A percentile compares a stretch with the other conserved stretches of the same genome.
Evolutionary conservation across 2,797 vertebrate species (phyloP).

Genomic region (Chiropotes sagulatus): DNA sequence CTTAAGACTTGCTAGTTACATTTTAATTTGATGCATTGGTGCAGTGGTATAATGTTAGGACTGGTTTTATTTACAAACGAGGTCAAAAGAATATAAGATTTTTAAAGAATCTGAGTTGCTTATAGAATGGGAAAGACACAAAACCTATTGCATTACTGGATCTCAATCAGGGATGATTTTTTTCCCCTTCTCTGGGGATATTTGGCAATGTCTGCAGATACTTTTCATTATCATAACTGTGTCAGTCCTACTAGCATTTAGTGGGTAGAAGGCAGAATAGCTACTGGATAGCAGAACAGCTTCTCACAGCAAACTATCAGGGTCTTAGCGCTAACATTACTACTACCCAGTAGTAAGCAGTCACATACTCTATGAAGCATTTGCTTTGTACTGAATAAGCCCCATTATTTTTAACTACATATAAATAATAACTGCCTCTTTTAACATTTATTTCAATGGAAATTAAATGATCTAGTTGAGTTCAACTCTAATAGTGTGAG

Average conservation of each 20-base stretch:
- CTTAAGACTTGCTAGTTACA: conserved; percentile 48
- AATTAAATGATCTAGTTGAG: background rate
- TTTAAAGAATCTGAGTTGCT: background rate
- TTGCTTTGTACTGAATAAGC: background rate
- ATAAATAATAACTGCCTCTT: background rate
- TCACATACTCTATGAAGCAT: background rate
- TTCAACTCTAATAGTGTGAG: background rate
- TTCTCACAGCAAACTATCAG: background rate
- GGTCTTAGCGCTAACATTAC: background rate
- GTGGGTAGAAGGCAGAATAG: background rate
- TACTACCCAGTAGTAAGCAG: background rate
- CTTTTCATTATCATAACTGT: background rate
- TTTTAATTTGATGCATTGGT: conserved; percentile 52
- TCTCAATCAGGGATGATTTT: background rate
- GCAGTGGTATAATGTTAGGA: conserved; percentile 31
- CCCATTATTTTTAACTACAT: background rate
- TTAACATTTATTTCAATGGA: background rate
- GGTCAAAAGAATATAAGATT: background rate
- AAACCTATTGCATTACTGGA: background rate
- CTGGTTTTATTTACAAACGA: conserved; percentile 21
- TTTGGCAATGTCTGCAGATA: background rate
- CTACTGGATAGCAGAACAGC: background rate
- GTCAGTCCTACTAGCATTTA: background rate
- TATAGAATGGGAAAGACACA: background rate
- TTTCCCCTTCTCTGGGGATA: background rate